Evolutionary conservation across 1,140 invertebrate species (phyloP), one percentile per base, ranked within the genome.

Genomic region (Drosophila setifemur): DNA sequence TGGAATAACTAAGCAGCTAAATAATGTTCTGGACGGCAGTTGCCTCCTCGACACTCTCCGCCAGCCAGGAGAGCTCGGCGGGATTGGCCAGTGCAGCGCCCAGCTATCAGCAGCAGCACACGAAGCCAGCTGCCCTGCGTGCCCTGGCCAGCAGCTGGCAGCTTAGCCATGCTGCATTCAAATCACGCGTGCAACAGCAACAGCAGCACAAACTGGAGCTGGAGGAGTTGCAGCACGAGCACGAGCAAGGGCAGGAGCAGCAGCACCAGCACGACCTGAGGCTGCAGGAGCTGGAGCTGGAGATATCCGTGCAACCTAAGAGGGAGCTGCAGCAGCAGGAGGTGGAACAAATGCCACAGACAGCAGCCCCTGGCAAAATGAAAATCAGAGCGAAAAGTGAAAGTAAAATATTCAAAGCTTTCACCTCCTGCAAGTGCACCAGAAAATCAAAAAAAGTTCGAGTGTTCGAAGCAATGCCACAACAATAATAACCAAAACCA

Each of bases 11-110:
- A 19, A 6, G 1, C 19, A 4, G 6, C n/a, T 4, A 2, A 16
- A 77, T 5, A 37, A 77, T 77, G 74, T 78, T 77, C 33, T 77
- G 73, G 74, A 60, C 74, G 25, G 74, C 74, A 37, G 68, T 77
- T 25, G 73, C 74, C 43, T 72, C 74, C 21, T 72, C 73, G 11
- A 55, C 73, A n/a, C 47, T 77, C 9, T 16, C 60, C 8, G 23
- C 73, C 19, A 37, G 11, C 6, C 8, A 31, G 9, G 54, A 53
- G 12, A 45, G 37, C 16, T 53, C 73, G 16, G 37, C 73, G 7
- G 53, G 50, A 9, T 2, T 72, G 58, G 67, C 73, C 67, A 77
- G 73, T 29, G 73, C 73, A 8, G 60, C 73, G 14, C 73, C 73
- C 4, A 77, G 14, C 5, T 77, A 77, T 29, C 67, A 66, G 37